Percentiles rank a stretch among this genome's conserved stretches.
phyloP scores from a whole-genome alignment of 2,113 vertebrate species.

The Hypocryptadius cinnamomeus region DNA sequence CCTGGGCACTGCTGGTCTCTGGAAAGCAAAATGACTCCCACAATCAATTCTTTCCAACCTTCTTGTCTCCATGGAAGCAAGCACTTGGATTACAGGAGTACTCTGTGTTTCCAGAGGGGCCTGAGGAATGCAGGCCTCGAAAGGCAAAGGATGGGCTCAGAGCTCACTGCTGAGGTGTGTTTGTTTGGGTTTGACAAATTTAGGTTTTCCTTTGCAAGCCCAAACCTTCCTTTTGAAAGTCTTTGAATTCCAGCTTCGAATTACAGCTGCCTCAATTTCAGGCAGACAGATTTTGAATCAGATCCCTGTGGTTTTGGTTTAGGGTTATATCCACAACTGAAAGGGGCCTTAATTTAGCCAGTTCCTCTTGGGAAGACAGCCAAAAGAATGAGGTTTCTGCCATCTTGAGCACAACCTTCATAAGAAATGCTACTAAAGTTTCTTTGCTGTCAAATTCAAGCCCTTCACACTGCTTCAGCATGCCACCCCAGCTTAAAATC shows the following conservation, averaged over 20 bases:
- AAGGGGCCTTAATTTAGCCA: slow-evolving; percentile 49
- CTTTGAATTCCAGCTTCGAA: slow-evolving; percentile 23
- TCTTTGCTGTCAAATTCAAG: slow-evolving; percentile 13
- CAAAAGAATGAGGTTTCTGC: slow-evolving; percentile 52
- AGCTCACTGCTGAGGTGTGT: not conserved
- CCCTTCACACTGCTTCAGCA: not conserved
- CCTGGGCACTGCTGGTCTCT: not conserved
- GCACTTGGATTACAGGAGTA: not conserved
- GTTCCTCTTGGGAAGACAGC: slow-evolving; percentile 44
- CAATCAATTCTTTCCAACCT: not conserved
- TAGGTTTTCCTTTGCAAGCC: not conserved
- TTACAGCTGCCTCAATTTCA: slow-evolving; percentile 28
- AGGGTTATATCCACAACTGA: slow-evolving; percentile 49
- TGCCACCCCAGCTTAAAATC: slow-evolving; percentile 1
- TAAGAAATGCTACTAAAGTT: slow-evolving; percentile 3
- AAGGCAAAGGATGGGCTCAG: not conserved
- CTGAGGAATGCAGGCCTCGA: accelerated
- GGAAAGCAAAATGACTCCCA: not conserved
- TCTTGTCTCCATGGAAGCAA: not conserved
- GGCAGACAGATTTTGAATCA: slow-evolving; percentile 20
- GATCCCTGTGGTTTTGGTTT: slow-evolving; percentile 53
- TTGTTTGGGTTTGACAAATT: slow-evolving; percentile 24
- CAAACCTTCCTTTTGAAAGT: not conserved
- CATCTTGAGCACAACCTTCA: slow-evolving; percentile 19
- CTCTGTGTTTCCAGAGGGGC: not conserved